phyloP scores from a whole-genome alignment of 2,888 invertebrate species.

The Cephalotes varians region DNA sequence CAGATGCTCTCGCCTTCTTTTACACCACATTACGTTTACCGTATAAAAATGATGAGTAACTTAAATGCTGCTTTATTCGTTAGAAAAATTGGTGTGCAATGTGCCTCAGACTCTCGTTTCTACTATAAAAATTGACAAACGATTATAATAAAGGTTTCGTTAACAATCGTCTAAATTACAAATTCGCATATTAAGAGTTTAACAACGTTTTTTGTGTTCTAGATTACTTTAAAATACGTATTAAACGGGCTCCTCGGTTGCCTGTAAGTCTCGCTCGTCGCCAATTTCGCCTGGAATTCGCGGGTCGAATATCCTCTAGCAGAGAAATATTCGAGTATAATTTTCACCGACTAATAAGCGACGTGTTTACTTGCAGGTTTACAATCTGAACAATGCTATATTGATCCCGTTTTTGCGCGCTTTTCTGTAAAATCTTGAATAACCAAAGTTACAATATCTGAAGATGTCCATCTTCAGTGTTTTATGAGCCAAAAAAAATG shows the following conservation, averaged over 20 bases:
- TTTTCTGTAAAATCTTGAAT: slow-evolving; percentile 73
- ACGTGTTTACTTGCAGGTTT: slow-evolving; percentile 29
- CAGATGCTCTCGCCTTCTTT: slow-evolving; percentile 54
- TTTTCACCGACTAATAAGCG: slow-evolving; percentile 16
- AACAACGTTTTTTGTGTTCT: slow-evolving; percentile 63
- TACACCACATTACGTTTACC: slow-evolving; percentile 48
- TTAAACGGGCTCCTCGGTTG: slow-evolving; percentile 22
- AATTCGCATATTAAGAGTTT: slow-evolving; percentile 68
- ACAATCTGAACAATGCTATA: slow-evolving; percentile 73
- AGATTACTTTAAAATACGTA: slow-evolving; percentile 33
- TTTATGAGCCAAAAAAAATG: background rate
- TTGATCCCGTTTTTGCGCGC: slow-evolving; percentile 81
- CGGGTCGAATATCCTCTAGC: background rate
- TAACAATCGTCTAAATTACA: slow-evolving; percentile 65
- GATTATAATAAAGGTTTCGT: slow-evolving; percentile 68
- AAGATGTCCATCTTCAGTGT: slow-evolving; percentile 25
- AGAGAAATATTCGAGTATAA: slow-evolving; percentile 24
- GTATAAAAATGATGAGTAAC: slow-evolving; percentile 76
- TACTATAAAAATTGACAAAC: slow-evolving; percentile 74
- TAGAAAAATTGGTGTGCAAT: slow-evolving; percentile 69
- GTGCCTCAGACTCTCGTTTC: slow-evolving; percentile 52
- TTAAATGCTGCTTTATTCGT: slow-evolving; percentile 70
- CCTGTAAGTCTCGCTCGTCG: background rate
- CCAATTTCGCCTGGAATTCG: background rate
- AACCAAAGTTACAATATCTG: slow-evolving; percentile 45